A percentile compares a stretch with the other conserved stretches of the same genome.
Evolutionary conservation across 2,888 invertebrate species (phyloP).

Genomic region (Drosophila differens): DNA sequence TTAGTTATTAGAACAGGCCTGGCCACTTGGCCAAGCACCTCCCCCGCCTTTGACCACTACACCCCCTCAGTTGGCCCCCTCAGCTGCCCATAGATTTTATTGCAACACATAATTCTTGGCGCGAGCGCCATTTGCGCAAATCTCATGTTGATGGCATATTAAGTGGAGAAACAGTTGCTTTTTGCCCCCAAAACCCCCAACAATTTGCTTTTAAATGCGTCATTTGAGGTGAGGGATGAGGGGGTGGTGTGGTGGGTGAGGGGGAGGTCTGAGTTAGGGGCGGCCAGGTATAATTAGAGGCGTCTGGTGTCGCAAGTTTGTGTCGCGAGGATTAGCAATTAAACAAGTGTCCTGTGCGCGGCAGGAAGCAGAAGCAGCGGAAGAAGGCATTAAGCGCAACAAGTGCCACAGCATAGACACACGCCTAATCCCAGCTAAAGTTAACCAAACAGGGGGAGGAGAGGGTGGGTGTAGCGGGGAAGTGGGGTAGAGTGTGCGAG

Average conservation of each 20-base stretch:
- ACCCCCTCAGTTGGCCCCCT: not conserved
- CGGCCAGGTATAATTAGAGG: constrained; percentile 68
- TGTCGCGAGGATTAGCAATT: constrained; percentile 75
- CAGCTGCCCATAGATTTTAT: constrained; percentile 71
- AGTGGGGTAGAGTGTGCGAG: constrained; percentile 3
- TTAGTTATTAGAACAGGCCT: constrained; percentile 68
- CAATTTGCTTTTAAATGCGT: constrained; percentile 74
- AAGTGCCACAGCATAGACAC: constrained; percentile 59
- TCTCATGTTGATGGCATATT: constrained; percentile 81
- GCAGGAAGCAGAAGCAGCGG: not conserved
- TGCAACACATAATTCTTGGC: constrained; percentile 77
- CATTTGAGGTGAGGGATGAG: constrained; percentile 29
- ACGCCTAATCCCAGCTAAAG: constrained; percentile 62
- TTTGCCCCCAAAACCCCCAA: constrained; percentile 1
- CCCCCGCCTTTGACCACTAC: not conserved
- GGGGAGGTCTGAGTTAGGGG: not conserved
- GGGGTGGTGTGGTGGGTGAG: too few relatives aligned
- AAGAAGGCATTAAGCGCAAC: constrained; percentile 54
- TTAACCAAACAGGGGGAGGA: constrained; percentile 8
- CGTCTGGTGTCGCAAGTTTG: constrained; percentile 54
- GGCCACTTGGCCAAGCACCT: constrained; percentile 16
- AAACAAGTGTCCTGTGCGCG: constrained; percentile 66
- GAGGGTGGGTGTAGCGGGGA: not conserved
- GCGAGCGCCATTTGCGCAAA: constrained; percentile 72
- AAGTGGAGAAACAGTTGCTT: constrained; percentile 53